A percentile compares a stretch with the other conserved stretches of the same genome.
These are phyloP conservation scores for Pluvialis apricaria DNA, from an alignment of 2,113 vertebrate species.

Conservation along the genomic window DNA sequence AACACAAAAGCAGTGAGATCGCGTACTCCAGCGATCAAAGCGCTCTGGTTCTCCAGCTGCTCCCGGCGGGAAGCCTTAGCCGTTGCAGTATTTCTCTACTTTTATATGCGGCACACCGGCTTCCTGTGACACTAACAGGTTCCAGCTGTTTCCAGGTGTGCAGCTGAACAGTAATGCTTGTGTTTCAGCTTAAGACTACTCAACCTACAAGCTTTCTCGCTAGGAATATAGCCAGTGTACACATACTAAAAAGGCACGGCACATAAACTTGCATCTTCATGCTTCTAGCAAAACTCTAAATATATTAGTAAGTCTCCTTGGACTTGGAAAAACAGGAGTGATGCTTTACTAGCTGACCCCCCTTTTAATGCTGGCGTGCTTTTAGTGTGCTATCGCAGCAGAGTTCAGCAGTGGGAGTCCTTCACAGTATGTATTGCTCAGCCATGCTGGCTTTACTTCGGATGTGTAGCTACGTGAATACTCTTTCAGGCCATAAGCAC, in stretches of 20 bases:
- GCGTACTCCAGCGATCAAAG: accelerated
- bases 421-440: accelerated
- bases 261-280: accelerated
- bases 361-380: neutral
- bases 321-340: accelerated
- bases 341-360: neutral
- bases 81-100: accelerated
- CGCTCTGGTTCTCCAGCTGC: neutral
- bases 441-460: neutral
- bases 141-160: neutral
- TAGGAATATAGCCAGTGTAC: neutral
- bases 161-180: neutral
- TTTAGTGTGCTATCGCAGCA: accelerated
- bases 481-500: neutral
- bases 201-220: neutral
- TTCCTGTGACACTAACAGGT: neutral
- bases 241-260: neutral
- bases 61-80: neutral
- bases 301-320: accelerated
- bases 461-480: accelerated
- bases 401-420: neutral
- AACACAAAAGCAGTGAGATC: neutral
- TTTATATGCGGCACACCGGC: accelerated
- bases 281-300: neutral
- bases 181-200: neutral